Percentiles rank a stretch among this genome's conserved stretches.
Evolutionary conservation across 2,888 invertebrate species (phyloP).

Genomic region (Ochlodes sylvanus): DNA sequence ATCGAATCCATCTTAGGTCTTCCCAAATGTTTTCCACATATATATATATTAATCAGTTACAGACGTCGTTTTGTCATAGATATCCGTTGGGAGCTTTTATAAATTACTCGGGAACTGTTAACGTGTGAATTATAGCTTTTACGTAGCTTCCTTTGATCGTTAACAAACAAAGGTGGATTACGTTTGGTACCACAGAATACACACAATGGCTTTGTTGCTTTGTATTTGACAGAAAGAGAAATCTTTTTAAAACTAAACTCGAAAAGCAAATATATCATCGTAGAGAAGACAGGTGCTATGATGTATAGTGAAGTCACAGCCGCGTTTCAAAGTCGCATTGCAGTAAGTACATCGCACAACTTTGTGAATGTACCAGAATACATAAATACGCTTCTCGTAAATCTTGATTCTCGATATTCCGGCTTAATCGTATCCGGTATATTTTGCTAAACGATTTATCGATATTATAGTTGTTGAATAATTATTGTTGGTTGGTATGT

Average conservation of each 20-base stretch:
- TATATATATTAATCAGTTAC: too few species aligned
- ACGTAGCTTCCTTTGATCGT: not conserved
- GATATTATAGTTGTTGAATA: not conserved
- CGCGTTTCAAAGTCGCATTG: slow-evolving; percentile 7
- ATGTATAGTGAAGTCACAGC: slow-evolving; percentile 1
- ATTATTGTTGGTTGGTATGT: not conserved
- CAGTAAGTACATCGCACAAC: slow-evolving; percentile 9
- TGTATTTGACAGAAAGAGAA: slow-evolving; percentile 3
- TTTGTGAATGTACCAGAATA: not conserved
- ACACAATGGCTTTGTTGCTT: not conserved
- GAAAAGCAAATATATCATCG: slow-evolving; percentile 27
- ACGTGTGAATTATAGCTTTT: too few species aligned
- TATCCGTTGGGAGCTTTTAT: too few species aligned
- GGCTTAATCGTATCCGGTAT: slow-evolving; percentile 2
- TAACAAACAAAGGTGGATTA: not conserved
- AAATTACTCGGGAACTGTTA: too few species aligned
- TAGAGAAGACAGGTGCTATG: not conserved
- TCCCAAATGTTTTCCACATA: too few species aligned
- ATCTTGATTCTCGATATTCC: not conserved
- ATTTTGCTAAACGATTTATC: not conserved
- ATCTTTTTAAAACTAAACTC: slow-evolving; percentile 17
- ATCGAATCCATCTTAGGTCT: too few species aligned
- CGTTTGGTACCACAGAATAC: not conserved
- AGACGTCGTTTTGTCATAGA: too few species aligned
- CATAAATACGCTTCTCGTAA: not conserved